phyloP scores from a whole-genome alignment of 2,888 invertebrate genomes.

The Acanthosepion pharaonis region DNA sequence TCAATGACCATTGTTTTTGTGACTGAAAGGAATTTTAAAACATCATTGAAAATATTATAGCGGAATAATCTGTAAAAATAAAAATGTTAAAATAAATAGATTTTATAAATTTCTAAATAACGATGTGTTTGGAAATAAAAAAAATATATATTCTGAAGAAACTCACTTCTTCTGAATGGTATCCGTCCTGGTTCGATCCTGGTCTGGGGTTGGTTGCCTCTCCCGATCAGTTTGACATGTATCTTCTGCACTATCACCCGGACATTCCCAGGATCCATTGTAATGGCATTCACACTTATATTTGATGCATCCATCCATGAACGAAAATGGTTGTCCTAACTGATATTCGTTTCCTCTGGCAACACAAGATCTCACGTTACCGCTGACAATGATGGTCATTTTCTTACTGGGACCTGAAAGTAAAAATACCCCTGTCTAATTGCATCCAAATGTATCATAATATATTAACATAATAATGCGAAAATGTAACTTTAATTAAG shows the following conservation, averaged over 20 bases:
- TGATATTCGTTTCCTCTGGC: constrained; percentile 46
- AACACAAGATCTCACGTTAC: constrained; percentile 53
- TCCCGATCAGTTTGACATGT: constrained; percentile 51
- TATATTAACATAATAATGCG: too few relatives aligned
- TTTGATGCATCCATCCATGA: constrained; percentile 57
- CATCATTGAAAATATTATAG: background rate
- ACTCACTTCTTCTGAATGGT: background rate
- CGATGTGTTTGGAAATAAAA: too few relatives aligned
- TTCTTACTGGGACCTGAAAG: constrained; percentile 53
- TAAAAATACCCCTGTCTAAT: background rate
- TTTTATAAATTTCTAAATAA: too few relatives aligned
- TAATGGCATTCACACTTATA: constrained; percentile 50
- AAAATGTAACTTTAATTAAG: too few relatives aligned
- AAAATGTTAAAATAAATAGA: background rate
- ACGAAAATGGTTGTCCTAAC: background rate
- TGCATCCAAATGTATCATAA: too few relatives aligned
- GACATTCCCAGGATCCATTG: constrained; percentile 48
- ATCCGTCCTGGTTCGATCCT: background rate
- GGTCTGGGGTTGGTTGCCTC: background rate
- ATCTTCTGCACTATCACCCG: constrained; percentile 55
- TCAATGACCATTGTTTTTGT: background rate
- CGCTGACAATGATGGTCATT: constrained; percentile 37
- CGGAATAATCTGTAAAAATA: background rate
- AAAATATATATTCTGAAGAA: background rate
- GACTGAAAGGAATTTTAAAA: background rate